Conservation (phyloP, 2,888 invertebrate genomes). For the Holacanthella duospinosa region DNA sequence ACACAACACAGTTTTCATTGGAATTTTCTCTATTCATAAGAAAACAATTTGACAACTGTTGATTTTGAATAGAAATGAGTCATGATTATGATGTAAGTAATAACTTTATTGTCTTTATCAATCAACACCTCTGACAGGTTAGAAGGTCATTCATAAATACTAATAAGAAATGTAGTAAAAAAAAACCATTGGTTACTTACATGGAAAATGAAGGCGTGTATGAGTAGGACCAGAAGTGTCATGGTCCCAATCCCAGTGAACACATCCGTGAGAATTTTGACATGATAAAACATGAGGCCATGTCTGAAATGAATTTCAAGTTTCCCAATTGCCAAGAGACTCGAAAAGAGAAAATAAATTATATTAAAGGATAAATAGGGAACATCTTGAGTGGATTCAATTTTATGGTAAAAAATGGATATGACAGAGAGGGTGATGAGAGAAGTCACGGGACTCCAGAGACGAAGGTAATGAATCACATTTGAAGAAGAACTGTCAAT, state of each 20-base stretch:
- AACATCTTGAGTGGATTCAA: constrained; percentile 20
- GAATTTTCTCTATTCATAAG: too few relatives aligned
- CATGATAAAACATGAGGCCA: constrained; percentile 19
- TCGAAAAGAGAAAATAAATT: constrained; percentile 19
- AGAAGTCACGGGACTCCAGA: constrained; percentile 3
- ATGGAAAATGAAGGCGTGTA: constrained; percentile 21
- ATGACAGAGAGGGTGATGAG: constrained; percentile 20
- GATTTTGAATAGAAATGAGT: too few relatives aligned
- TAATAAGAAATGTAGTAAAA: too few relatives aligned
- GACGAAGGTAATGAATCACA: background rate
- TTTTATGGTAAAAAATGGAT: constrained; percentile 24
- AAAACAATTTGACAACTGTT: too few relatives aligned
- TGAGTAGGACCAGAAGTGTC: constrained; percentile 13
- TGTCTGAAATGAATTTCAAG: constrained; percentile 6
- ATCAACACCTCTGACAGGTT: too few relatives aligned
- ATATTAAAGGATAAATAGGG: constrained; percentile 27
- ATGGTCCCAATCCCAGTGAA: constrained; percentile 12
- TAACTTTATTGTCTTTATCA: too few relatives aligned
- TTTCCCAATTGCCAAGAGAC: constrained; percentile 9
- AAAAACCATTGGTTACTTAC: too few relatives aligned
- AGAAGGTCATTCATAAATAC: too few relatives aligned
- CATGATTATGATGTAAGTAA: too few relatives aligned
- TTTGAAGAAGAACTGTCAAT: background rate
- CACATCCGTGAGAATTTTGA: constrained; percentile 22
- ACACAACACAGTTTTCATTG: too few relatives aligned